Conservation (phyloP, 2,797 vertebrate genomes). For the Chrosomus eos region DNA sequence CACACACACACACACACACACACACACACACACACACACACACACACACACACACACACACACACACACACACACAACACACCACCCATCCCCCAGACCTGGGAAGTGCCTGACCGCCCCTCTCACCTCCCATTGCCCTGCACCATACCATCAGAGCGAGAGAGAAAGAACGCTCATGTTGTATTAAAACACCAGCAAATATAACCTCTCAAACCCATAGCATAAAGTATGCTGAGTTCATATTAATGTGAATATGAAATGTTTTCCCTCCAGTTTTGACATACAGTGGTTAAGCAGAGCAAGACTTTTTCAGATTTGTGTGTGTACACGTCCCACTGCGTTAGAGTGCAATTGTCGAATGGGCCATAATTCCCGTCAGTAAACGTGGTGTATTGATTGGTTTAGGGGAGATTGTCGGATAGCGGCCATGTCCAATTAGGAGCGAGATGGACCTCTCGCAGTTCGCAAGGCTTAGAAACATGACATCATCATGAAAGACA, state of each 20-base stretch:
- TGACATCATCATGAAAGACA: constrained; percentile 23
- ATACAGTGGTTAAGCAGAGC: not conserved
- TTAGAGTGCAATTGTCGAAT: constrained; percentile 40
- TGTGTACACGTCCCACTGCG: constrained; percentile 1
- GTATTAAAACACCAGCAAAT: constrained; percentile 34
- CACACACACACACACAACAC: constrained; percentile 38
- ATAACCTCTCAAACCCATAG: not conserved
- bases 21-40: constrained; percentile 41
- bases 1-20: constrained; percentile 20
- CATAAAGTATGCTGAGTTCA: not conserved
- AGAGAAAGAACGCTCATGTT: constrained; percentile 2
- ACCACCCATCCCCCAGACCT: constrained; percentile 61
- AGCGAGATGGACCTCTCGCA: constrained; percentile 36
- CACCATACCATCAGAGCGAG: constrained; percentile 36
- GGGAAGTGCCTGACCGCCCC: constrained; percentile 61
- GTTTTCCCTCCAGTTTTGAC: constrained; percentile 14
- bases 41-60: constrained; percentile 18
- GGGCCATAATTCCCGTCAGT: constrained; percentile 41
- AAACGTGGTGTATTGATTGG: constrained; percentile 46
- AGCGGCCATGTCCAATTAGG: constrained; percentile 41
- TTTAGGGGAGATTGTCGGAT: constrained; percentile 32
- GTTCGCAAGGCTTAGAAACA: constrained; percentile 11
- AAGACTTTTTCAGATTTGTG: not conserved
- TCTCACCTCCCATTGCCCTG: constrained; percentile 57
- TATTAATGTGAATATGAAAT: constrained; percentile 12